Conservation (phyloP, 2,888 invertebrate genomes). For the Portevinia maculata region DNA sequence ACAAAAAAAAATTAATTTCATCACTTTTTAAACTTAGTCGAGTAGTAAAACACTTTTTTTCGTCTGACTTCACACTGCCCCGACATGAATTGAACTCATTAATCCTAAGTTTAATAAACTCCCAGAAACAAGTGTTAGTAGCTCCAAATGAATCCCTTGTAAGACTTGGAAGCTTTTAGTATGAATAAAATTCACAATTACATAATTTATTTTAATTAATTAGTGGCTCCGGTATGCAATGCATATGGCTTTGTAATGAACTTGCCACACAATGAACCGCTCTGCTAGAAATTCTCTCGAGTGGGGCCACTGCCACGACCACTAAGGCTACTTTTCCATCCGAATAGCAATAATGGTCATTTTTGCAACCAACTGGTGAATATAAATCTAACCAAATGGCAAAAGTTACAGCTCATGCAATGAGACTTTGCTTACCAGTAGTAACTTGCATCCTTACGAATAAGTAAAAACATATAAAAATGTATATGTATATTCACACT, state of each 20-base stretch:
- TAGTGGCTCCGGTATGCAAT: slow-evolving; percentile 38
- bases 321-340: slow-evolving; percentile 25
- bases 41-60: slow-evolving; percentile 26
- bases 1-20: slow-evolving; percentile 4
- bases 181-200: not conserved
- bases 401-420: slow-evolving; percentile 44
- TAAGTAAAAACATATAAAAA: not conserved
- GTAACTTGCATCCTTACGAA: slow-evolving; percentile 37
- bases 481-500: not conserved
- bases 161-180: slow-evolving; percentile 13
- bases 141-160: not conserved
- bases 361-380: slow-evolving; percentile 35
- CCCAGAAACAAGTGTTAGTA: not conserved
- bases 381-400: slow-evolving; percentile 58
- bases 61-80: slow-evolving; percentile 5
- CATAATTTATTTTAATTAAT: slow-evolving; percentile 66
- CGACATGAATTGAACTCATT: not conserved
- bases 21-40: slow-evolving; percentile 37
- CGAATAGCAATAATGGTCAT: slow-evolving; percentile 53
- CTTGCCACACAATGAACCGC: slow-evolving; percentile 58
- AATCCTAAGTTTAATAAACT: not conserved
- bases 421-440: slow-evolving; percentile 27
- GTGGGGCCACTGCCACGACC: slow-evolving; percentile 18
- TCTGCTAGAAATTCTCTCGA: slow-evolving; percentile 52
- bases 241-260: slow-evolving; percentile 59